Base-by-base conservation (phyloP, 2,888 invertebrate genomes). In the Synanthedon andrenaeformis region DNA sequence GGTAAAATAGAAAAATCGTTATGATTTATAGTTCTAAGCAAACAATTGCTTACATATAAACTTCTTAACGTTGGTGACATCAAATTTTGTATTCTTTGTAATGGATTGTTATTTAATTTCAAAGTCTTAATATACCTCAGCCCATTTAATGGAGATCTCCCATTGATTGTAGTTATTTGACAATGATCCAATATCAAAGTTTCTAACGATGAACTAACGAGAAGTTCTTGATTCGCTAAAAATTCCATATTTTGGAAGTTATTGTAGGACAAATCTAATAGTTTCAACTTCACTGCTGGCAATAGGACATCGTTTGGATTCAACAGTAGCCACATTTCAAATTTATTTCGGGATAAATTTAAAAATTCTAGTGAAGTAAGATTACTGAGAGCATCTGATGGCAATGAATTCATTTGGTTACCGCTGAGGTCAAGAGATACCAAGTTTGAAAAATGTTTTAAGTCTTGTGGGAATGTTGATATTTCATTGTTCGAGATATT, bases 401-500 rank as follows among this genome's bases (percentile, higher is more conserved):
- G 83, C 56, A 92, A 61, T 51, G 74, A 74, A n/a, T 63, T 79
- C 35, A 92, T 73, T 52, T 76, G 74, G 66, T 92, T 92, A 42
- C 76, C 78, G 57, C 84, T 84, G 8, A 82, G 52, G 56, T 87
- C 87, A 42, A 87, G 60, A 2, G 59, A 65, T 8, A 75, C 57
- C 53, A 87, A 63, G 54, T 80, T 81, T 51, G 71, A 63, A 45
- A 83, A 72, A 52, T 60, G 72, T 28, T 60, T 62, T 12, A 87
- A 57, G 41, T 68, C 72, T 55, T 59, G 60, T 0, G 93, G 91
- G 62, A 93, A 89, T 3, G 70, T 72, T 3, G 71, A 73, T 53
- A 94, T 89, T 49, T 83, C 76, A 66, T 94, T 94, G 61, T 84
- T 81, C 3, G 93, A 92, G 54, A 94, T 71, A 66, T 94, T 92